Conservation (phyloP, 1,140 invertebrate species). For the Adelges cooleyi region DNA sequence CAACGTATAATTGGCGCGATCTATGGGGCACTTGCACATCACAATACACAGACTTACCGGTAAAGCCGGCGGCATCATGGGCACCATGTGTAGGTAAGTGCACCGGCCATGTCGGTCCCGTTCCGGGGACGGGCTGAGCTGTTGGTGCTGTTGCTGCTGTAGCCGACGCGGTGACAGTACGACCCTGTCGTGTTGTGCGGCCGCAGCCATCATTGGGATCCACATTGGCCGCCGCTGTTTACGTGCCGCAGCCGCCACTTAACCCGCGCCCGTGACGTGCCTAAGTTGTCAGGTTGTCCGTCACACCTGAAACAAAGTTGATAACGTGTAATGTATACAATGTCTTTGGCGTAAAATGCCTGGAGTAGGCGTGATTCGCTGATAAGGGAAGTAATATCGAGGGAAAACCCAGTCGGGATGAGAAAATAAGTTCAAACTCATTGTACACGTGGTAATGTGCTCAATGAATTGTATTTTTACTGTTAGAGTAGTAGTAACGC, state of each 20-base stretch:
- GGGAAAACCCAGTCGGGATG: too few relatives aligned
- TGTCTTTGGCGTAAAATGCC: too few relatives aligned
- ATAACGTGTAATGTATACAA: too few relatives aligned
- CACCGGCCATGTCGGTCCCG: not conserved
- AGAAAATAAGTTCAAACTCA: too few relatives aligned
- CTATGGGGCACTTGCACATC: too few relatives aligned
- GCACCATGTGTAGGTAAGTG: conserved; percentile 17
- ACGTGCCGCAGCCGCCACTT: conserved; percentile 22
- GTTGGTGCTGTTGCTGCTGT: conserved; percentile 23
- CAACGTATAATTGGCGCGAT: too few relatives aligned
- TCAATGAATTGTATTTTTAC: too few relatives aligned
- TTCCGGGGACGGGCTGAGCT: conserved; percentile 1
- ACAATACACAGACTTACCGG: too few relatives aligned
- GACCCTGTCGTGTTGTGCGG: conserved; percentile 27
- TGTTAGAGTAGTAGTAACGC: too few relatives aligned
- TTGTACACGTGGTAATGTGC: too few relatives aligned
- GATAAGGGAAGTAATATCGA: too few relatives aligned
- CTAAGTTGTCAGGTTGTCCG: not conserved
- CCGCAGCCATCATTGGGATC: conserved; percentile 32
- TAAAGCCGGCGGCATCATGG: not conserved
- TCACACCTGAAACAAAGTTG: not conserved
- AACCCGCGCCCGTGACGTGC: not conserved
- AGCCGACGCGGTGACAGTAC: conserved; percentile 27
- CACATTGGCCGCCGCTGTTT: conserved; percentile 30
- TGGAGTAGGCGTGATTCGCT: too few relatives aligned